Evolutionary conservation across 2,888 invertebrate genomes (phyloP), one percentile per base, ranked within the genome.

Genomic region (Drosophila parthenogenetica): DNA sequence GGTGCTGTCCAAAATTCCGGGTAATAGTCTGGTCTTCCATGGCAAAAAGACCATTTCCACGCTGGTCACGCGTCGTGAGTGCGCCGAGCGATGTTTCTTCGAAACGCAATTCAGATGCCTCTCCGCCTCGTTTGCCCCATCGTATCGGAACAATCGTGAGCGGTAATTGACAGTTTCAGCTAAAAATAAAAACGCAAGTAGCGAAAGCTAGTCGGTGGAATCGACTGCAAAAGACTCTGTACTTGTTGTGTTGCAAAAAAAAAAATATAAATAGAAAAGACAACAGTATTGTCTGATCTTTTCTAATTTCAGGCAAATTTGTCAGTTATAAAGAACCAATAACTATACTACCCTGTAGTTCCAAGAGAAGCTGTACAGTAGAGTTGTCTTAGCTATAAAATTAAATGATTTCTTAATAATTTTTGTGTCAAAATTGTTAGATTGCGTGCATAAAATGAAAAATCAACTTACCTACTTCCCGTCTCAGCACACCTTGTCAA

Each of bases 1-100:
- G 97, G 93, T 95, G 29, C 93, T 96, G 54, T 97, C 97, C 87
- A 94, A 94, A 81, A 95, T 95, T 55, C 95, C 96, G 10, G 96
- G 97, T 11, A 95, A 95, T 79, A 94, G 95, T 77, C 92, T 97
- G 77, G 94, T 96, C 60, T 95, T 95, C 13, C 94, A 95, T 77
- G 94, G 94, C 69, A 93, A 94, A 55, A 93, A 94, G 74, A 94
- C 94, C 81, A 92, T 96, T 64, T 90, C 94, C 2, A 93, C 93
- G 39, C 93, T 95, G 77, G 92, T 94, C 67, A 95, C 95, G 35
- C 93, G 95, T 75, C 93, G 93, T 63, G 94, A 95, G 73, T 97
- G 97, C 90, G 95, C 96, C 79, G 94, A 94, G 80, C 90, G 92
- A 68, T 95, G 95, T 85, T 90, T 94, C 51, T 92, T 93, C 61